Conservation (phyloP, 2,797 vertebrate species). For the Eospalax fontanierii region DNA sequence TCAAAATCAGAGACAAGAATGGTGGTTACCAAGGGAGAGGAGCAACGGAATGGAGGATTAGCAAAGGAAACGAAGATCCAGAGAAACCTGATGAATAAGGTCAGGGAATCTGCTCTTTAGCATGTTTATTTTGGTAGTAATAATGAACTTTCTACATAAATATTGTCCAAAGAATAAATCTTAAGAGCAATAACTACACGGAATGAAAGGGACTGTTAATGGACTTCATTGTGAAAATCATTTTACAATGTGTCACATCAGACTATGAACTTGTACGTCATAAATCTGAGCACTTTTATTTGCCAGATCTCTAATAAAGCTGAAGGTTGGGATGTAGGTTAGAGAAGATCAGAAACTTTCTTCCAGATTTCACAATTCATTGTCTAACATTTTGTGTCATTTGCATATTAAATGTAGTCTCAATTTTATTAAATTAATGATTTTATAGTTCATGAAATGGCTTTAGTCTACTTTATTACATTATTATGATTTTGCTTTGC, state of each 20-base stretch:
- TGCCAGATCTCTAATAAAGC: background rate
- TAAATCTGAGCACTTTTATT: background rate
- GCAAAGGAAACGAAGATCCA: background rate
- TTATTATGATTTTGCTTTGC: no score
- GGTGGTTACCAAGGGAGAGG: background rate
- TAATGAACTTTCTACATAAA: background rate
- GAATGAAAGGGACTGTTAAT: background rate
- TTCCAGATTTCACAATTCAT: background rate
- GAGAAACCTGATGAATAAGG: background rate
- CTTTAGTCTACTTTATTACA: no score
- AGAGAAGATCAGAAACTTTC: background rate
- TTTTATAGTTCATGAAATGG: no score
- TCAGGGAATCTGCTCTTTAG: background rate
- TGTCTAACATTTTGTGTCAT: background rate
- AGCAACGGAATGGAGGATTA: background rate
- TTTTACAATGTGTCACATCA: no score
- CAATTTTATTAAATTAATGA: background rate
- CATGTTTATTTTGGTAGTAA: no score
- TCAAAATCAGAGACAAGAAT: background rate
- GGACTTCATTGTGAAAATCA: background rate
- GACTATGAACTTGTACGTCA: background rate
- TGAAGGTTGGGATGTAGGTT: rapidly evolving
- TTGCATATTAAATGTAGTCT: constrained; percentile 27
- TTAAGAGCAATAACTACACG: background rate
- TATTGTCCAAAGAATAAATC: background rate